Base-by-base conservation (phyloP, 2,113 vertebrate species). In the Cyanocitta stelleri region DNA sequence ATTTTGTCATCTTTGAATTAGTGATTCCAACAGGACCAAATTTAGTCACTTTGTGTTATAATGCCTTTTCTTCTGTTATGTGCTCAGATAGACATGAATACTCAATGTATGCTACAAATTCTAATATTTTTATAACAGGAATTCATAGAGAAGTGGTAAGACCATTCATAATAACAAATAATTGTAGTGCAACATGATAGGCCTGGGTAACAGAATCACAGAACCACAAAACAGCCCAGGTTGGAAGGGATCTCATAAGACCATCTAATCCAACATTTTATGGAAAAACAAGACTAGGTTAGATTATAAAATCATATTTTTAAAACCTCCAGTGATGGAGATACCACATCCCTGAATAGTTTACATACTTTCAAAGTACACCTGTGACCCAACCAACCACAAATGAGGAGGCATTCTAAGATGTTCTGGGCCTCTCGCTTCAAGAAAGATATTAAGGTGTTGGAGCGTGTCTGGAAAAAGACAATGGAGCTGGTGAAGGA, bases 401-500 rank as follows among this genome's bases (percentile, higher is more conserved):
- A 55, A 75, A 37, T 23, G 8, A 11, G 3, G 44, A 64, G 46
- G 2, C 4, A 26, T 55, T 29, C 21, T 46, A 51, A 61, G 27
- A 16, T 0, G 0, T 37, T 89, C 19, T 74, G 23, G 23, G 23
- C 19, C 6, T 3, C 22, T 33, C 22, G 20, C 22, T 20, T 37
- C 27, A 56, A 32, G 13, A 41, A 58, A 44, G 5, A 20, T 23
- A 33, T 9, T 66, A 52, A 59, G 35, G 8, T 44, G 13, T 7
- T 11, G 3, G 33, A 74, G 19, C 13, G 32, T 29, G 19, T 37
- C 44, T 33, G 24, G 68, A 29, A 58, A 39, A 66, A 66, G 15
- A 23, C 29, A 29, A 20, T 0, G 0, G 10, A 44, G 32, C 44
- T 74, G 33, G 13, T 20, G 19, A 66, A 27, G 18, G 10, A 7